Evolutionary conservation across 2,888 invertebrate genomes (phyloP).

Genomic region (Orchesellides sinensis): DNA sequence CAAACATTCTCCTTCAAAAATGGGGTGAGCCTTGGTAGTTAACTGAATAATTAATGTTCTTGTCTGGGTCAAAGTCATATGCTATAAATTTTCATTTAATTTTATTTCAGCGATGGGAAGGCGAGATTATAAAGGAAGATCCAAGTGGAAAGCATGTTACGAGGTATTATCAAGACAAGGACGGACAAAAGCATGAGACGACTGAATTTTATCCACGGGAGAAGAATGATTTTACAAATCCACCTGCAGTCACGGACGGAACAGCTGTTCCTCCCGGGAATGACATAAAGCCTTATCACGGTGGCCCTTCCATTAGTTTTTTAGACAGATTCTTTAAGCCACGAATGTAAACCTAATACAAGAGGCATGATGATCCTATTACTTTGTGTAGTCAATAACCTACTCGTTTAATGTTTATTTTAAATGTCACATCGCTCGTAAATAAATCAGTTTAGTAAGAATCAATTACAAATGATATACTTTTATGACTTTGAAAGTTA

Average conservation of each 20-base stretch:
- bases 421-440: too few species aligned
- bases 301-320: too few species aligned
- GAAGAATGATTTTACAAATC: too few species aligned
- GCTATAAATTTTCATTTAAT: background rate
- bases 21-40: constrained; percentile 22
- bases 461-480: too few species aligned
- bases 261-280: too few species aligned
- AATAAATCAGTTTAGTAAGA: too few species aligned
- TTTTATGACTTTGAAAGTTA: too few species aligned
- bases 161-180: background rate
- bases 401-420: too few species aligned
- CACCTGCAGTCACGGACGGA: too few species aligned
- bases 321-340: constrained; percentile 45
- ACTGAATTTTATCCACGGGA: constrained; percentile 32
- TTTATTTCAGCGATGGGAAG: constrained; percentile 42
- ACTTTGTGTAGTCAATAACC: too few species aligned
- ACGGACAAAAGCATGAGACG: constrained; percentile 26
- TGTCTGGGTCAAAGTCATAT: background rate
- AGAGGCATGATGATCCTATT: too few species aligned
- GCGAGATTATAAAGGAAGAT: constrained; percentile 40
- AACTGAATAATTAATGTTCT: background rate
- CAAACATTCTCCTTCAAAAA: constrained; percentile 38
- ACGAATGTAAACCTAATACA: constrained; percentile 24
- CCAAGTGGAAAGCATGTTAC: constrained; percentile 29
- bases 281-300: too few species aligned